Conservation (phyloP, 64 coral and sea anemone genomes). For the Montipora capricornis region DNA sequence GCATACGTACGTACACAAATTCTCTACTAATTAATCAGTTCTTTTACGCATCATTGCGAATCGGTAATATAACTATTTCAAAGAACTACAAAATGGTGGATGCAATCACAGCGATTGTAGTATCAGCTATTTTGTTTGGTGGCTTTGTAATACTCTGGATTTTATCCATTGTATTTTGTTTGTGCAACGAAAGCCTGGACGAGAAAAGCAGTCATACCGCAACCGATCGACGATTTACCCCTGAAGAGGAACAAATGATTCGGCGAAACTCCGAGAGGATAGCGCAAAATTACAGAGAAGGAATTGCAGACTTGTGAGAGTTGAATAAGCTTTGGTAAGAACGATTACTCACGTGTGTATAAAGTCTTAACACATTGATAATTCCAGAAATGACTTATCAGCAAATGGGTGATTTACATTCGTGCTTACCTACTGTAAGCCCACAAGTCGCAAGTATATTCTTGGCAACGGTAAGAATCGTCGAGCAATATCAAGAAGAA, state of each 20-base stretch:
- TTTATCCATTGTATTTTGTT: conserved; percentile 34
- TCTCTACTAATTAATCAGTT: background rate
- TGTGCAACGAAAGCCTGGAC: background rate
- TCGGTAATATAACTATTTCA: background rate
- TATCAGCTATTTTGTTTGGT: conserved; percentile 42
- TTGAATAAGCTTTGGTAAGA: background rate
- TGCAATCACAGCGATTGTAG: background rate
- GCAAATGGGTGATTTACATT: no score
- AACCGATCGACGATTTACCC: conserved; percentile 5
- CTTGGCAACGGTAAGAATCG: no score
- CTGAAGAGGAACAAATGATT: conserved; percentile 47
- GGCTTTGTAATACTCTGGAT: conserved; percentile 1
- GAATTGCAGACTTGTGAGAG: background rate
- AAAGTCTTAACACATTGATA: no score
- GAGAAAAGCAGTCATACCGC: background rate
- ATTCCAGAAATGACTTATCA: no score
- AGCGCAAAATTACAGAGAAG: conserved; percentile 24
- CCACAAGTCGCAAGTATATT: no score
- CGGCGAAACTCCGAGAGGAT: conserved; percentile 22
- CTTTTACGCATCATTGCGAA: background rate
- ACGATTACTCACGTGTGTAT: no score
- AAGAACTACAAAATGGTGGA: background rate
- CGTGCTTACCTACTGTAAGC: no score
- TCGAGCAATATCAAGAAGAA: no score
- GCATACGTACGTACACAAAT: background rate